These are phyloP conservation scores for Heptranchias perlo DNA, from an alignment of 2,113 vertebrate genomes.

Conservation along the genomic window DNA sequence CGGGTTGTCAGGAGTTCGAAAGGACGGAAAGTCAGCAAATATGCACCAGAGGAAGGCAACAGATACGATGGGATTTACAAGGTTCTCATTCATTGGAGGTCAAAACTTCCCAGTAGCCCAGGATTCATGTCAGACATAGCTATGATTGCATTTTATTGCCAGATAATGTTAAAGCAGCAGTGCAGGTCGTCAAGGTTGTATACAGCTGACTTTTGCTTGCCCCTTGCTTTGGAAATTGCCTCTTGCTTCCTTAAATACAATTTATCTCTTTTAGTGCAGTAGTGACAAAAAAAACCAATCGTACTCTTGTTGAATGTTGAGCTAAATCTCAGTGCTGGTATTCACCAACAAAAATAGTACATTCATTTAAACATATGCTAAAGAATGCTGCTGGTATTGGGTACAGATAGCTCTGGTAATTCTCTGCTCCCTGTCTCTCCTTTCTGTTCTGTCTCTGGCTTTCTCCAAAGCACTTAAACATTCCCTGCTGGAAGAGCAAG, in stretches of 20 bases:
- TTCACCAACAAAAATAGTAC: background rate
- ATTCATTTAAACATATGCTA: background rate
- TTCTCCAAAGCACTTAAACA: background rate
- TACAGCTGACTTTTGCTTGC: background rate
- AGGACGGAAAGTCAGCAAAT: constrained; percentile 95
- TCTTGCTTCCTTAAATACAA: background rate
- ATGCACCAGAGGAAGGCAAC: constrained; percentile 96
- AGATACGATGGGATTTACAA: constrained; percentile 99
- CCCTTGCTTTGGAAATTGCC: background rate
- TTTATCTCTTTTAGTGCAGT: background rate
- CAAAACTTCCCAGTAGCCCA: background rate
- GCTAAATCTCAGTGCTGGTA: background rate
- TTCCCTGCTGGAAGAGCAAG: background rate
- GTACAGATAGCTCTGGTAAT: too few species aligned
- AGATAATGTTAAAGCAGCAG: background rate
- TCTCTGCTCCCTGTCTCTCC: background rate
- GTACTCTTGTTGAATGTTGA: background rate
- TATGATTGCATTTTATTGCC: background rate
- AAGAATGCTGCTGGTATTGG: background rate
- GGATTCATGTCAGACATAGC: too few species aligned
- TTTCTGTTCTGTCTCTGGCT: background rate
- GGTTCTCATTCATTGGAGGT: constrained; percentile 55
- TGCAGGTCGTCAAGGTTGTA: background rate
- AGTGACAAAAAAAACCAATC: background rate
- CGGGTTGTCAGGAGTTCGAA: constrained; percentile 95